Evolutionary conservation across 2,113 vertebrate genomes (phyloP), one percentile per base, ranked within the genome.

Genomic region (Chloebia gouldiae): DNA sequence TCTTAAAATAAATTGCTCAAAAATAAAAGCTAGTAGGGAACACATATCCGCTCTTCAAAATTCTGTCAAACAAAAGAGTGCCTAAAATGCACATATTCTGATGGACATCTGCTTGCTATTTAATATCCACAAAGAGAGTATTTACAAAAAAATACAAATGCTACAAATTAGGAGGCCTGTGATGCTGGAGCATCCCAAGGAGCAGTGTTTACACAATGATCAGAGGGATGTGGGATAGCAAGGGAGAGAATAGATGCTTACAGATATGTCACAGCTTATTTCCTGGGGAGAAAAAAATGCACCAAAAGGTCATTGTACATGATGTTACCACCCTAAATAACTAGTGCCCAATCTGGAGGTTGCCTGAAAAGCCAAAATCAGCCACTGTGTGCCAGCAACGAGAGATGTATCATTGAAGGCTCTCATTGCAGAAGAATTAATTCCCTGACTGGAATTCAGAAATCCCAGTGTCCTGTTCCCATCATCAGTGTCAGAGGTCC

Each of bases 41-140:
- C 39, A 51, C 3, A 1, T 13, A 88, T n/a, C 73, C 6, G 3
- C 79, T 79, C 83, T 84, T 94, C 86, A 88, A 88, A 88, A 60
- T n/a, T 57, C 91, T 91, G 88, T 95, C 94, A 94, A 92, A 94
- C 82, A 85, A 73, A 66, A 42, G 37, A 79, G 49, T 16, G 53
- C 17, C 80, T 84, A 42, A 71, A 66, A 93, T 87, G 65, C 44
- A 77, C 21, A 11, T 53, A 81, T 86, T 88, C 87, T 88, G 92
- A 94, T 89, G 53, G 92, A 72, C 91, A 95, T 96, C 93, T 97
- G 96, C 85, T 97, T 96, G 92, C 88, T 93, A 95, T 96, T 91
- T 94, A 81, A 91, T 66, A 91, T 50, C 86, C 57, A 96, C 86
- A 50, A 59, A 75, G 64, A 94, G 81, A 81, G 44, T 71, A 93